phyloP scores from a whole-genome alignment of 92 coral and sea anemone genomes.

The Porites rus region DNA sequence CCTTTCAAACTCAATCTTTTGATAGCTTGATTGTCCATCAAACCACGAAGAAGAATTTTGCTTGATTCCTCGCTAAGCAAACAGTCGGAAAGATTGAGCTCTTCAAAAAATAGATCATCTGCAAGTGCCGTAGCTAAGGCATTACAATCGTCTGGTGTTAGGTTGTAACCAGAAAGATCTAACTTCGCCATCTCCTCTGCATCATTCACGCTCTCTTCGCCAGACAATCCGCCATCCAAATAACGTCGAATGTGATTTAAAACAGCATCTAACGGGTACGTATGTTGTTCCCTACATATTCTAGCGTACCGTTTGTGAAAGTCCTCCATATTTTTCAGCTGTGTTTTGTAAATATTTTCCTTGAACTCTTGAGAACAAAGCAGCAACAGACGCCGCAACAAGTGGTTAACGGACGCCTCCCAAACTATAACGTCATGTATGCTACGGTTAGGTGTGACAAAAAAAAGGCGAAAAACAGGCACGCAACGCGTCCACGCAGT shows the following conservation, averaged over 20 bases:
- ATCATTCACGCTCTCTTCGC: constrained; percentile 4
- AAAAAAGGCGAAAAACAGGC: neutral
- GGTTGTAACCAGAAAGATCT: constrained; percentile 92
- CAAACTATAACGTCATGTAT: constrained; percentile 2
- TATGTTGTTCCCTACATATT: constrained; percentile 87
- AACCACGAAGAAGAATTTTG: constrained; percentile 85
- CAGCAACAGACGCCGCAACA: constrained; percentile 18
- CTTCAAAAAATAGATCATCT: constrained; percentile 87
- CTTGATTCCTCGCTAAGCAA: constrained; percentile 98
- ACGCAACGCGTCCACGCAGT: constrained; percentile 1
- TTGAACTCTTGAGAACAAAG: constrained; percentile 34
- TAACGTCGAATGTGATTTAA: constrained; percentile 70
- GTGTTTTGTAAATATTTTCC: constrained; percentile 26
- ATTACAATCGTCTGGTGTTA: constrained; percentile 97
- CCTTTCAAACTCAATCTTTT: constrained; percentile 91
- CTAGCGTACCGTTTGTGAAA: constrained; percentile 88
- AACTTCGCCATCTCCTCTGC: constrained; percentile 45
- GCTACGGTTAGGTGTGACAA: neutral
- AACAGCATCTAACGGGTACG: constrained; percentile 86
- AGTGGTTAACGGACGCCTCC: too few species aligned
- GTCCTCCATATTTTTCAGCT: constrained; percentile 72
- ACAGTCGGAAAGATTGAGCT: constrained; percentile 86
- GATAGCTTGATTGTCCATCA: constrained; percentile 80
- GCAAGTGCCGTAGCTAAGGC: constrained; percentile 84
- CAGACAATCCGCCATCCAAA: constrained; percentile 26